Conservation (phyloP, 2,797 vertebrate species). For the Coilia nasus region DNA sequence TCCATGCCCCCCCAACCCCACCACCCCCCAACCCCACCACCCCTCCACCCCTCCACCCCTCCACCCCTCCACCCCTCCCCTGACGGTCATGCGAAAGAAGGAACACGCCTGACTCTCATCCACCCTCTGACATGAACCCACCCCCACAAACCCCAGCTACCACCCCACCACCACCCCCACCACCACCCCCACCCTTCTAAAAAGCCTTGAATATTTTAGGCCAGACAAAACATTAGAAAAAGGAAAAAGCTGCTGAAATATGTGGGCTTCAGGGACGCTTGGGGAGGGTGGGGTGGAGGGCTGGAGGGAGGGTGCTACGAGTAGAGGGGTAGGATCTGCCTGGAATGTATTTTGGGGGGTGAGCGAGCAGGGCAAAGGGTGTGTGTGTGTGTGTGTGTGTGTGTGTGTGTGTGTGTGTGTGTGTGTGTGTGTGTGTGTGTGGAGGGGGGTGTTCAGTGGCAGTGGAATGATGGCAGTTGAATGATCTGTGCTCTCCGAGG, state of each 20-base stretch:
- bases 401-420: slow-evolving; percentile 26
- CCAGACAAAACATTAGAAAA: slow-evolving; percentile 73
- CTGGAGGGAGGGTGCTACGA: neutral
- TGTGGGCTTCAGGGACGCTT: slow-evolving; percentile 15
- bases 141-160: slow-evolving; percentile 69
- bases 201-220: slow-evolving; percentile 71
- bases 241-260: slow-evolving; percentile 30
- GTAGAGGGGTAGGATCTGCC: neutral
- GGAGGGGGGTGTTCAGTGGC: neutral
- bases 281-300: neutral
- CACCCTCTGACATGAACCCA: slow-evolving; percentile 68
- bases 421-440: neutral
- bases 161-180: slow-evolving; percentile 64
- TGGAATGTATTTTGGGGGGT: neutral
- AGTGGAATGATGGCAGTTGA: slow-evolving; percentile 4
- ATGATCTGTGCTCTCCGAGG: neutral
- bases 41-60: slow-evolving; percentile 23
- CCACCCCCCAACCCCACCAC: slow-evolving; percentile 35
- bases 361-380: neutral
- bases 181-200: slow-evolving; percentile 70
- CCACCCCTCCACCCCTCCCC: slow-evolving; percentile 55
- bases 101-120: slow-evolving; percentile 65
- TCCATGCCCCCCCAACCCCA: slow-evolving; percentile 54
- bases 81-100: slow-evolving; percentile 89
- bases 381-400: slow-evolving; percentile 13